phyloP scores from a whole-genome alignment of 2,888 invertebrate species.

The Leptura quadrifasciata region DNA sequence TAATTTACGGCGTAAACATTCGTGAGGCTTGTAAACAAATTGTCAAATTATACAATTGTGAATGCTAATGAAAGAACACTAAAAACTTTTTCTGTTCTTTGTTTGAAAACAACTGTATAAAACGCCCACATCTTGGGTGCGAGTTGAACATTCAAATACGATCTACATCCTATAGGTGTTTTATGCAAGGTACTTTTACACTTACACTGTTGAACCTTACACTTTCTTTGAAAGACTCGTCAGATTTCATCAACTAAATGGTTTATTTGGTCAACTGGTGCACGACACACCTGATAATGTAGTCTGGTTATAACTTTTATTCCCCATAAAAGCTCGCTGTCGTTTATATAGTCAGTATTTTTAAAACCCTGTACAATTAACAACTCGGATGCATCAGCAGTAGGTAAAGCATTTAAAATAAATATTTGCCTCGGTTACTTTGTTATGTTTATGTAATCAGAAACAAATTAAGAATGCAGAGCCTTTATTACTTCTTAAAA shows the following conservation, averaged over 20 bases:
- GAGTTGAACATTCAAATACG: slow-evolving; percentile 44
- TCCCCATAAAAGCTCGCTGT: slow-evolving; percentile 59
- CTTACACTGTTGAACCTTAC: not conserved
- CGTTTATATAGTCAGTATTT: slow-evolving; percentile 26
- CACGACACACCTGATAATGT: slow-evolving; percentile 65
- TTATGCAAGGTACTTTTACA: slow-evolving; percentile 21
- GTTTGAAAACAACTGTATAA: slow-evolving; percentile 62
- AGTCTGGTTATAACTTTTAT: slow-evolving; percentile 65
- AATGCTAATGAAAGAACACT: slow-evolving; percentile 48
- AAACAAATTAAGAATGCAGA: slow-evolving; percentile 19
- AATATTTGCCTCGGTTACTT: slow-evolving; percentile 48
- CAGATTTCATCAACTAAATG: slow-evolving; percentile 14
- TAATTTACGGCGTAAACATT: slow-evolving; percentile 42
- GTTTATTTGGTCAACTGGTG: slow-evolving; percentile 58
- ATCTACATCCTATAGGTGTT: slow-evolving; percentile 10
- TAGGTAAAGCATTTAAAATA: slow-evolving; percentile 51
- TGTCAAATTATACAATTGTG: slow-evolving; percentile 56
- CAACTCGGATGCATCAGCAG: slow-evolving; percentile 48
- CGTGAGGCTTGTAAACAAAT: slow-evolving; percentile 54
- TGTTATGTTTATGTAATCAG: slow-evolving; percentile 25
- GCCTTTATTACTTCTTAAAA: slow-evolving; percentile 19
- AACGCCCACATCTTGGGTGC: slow-evolving; percentile 63
- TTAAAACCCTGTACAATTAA: slow-evolving; percentile 28
- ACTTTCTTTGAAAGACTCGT: not conserved
- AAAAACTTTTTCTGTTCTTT: slow-evolving; percentile 52